Conservation (phyloP, 2,888 invertebrate species). For the Lithosia quadra region DNA sequence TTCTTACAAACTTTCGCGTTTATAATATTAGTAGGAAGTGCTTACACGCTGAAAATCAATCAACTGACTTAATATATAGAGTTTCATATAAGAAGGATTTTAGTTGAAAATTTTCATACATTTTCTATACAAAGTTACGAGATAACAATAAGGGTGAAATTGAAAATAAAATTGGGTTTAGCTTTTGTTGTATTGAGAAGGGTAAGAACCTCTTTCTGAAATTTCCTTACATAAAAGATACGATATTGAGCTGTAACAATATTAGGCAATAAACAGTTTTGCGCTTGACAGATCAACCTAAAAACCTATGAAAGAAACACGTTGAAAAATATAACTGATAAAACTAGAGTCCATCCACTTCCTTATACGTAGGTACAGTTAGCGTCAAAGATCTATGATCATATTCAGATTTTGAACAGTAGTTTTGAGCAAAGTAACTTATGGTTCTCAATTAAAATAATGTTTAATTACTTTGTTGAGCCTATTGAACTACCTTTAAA, state of each 20-base stretch:
- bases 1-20: too few species aligned
- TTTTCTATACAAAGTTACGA: conserved; percentile 20
- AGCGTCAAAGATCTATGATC: too few species aligned
- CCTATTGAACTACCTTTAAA: too few species aligned
- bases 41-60: conserved; percentile 33
- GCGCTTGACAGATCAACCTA: background rate
- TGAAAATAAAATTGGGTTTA: conserved; percentile 22
- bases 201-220: conserved; percentile 13
- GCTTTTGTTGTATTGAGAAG: conserved; percentile 14
- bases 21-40: too few species aligned
- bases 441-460: too few species aligned
- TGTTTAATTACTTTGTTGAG: too few species aligned
- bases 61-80: conserved; percentile 18
- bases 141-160: conserved; percentile 16
- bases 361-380: too few species aligned
- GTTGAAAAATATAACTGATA: too few species aligned
- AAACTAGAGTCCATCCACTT: too few species aligned
- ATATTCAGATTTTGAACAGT: too few species aligned
- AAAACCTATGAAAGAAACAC: too few species aligned
- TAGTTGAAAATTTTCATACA: conserved; percentile 23
- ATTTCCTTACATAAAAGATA: conserved; percentile 1
- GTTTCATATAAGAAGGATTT: conserved; percentile 24
- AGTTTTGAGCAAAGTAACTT: too few species aligned
- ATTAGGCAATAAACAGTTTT: background rate
- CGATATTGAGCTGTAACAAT: background rate